A percentile compares a stretch with the other conserved stretches of the same genome.
Conservation (phyloP, 1,140 invertebrate species). For the Macrocentrus cingulum region DNA sequence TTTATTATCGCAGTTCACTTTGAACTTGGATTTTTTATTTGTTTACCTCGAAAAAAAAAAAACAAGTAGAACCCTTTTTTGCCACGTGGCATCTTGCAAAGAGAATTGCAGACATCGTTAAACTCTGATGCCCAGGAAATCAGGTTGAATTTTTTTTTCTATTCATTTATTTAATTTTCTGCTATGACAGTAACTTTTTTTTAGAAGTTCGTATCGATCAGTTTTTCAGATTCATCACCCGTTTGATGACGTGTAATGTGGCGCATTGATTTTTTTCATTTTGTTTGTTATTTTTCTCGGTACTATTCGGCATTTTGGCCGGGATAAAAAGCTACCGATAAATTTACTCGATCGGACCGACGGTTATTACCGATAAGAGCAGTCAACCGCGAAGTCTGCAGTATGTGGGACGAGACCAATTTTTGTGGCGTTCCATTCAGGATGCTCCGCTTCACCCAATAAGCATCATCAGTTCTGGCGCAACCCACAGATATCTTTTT, state of each 20-base stretch:
- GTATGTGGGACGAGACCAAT: slow-evolving; percentile 18
- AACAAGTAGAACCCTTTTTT: too few species aligned
- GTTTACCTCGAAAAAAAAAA: too few species aligned
- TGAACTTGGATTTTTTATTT: too few species aligned
- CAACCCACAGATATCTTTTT: slow-evolving; percentile 1
- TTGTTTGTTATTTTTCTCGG: not conserved
- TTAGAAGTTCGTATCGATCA: too few species aligned
- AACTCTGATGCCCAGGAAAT: not conserved
- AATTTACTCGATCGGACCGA: slow-evolving; percentile 21
- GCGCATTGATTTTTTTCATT: too few species aligned
- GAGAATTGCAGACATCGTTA: slow-evolving; percentile 5
- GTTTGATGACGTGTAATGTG: too few species aligned
- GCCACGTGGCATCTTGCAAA: not conserved
- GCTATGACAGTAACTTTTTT: too few species aligned
- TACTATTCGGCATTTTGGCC: slow-evolving; percentile 4
- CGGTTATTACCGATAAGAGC: slow-evolving; percentile 18
- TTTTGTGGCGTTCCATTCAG: slow-evolving; percentile 20
- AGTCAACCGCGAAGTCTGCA: not conserved
- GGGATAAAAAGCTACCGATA: slow-evolving; percentile 2
- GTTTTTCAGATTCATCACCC: too few species aligned
- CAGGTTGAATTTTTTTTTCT: not conserved
- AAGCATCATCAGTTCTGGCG: slow-evolving; percentile 21
- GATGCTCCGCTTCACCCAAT: slow-evolving; percentile 22
- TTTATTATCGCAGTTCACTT: not conserved
- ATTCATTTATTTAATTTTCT: not conserved